Base-by-base conservation (phyloP, 1,140 invertebrate genomes). In the Scaptomyza hsui region DNA sequence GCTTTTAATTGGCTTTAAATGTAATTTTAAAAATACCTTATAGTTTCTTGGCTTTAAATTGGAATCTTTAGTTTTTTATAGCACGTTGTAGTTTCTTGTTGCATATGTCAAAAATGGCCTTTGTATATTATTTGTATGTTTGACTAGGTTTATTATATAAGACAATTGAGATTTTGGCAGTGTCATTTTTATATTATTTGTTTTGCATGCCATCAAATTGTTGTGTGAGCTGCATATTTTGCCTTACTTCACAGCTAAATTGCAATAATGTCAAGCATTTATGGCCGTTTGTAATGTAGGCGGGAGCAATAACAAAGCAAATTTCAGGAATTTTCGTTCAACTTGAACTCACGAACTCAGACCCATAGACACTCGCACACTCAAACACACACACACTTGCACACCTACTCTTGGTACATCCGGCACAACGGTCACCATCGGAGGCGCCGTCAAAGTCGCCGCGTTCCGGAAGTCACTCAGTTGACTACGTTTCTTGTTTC, bases 231-330 rank as follows among this genome's bases (percentile, higher is more conserved):
- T 52, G 59, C 67, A 51, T 64, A 65, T 48, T 59, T 59, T 9
- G 53, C 53, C 29, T 37, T 42, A 67, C 41, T 62, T 29, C 32
- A 15, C 45, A 51, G 68, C 45, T 49, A 13, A 65, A 67, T 72
- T 67, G 69, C 47, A 72, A 72, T 67, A 49, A 60, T 60, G 63
- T 67, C 42, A 47, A 52, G 64, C 55, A 68, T 68, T 72, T 68
- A 72, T 29, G 45, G 39, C 12, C 32, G 7, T 29, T 47, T n/a
- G 18, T 10, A 15, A 7, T 29, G 26, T 6, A 6, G 4, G 4
- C 1, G 4, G 37, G 19, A 37, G n/a, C 42, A 26, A 42, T 44
- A 37, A 32, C 29, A 51, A 26, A 29, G 62, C 16, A 42, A 51
- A 71, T 65, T 56, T 59, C 24, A 29, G 68, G 68, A 70, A 70